These are phyloP conservation scores for Diachrysia chrysitis DNA, from an alignment of 2,888 invertebrate species.

Conservation along the genomic window DNA sequence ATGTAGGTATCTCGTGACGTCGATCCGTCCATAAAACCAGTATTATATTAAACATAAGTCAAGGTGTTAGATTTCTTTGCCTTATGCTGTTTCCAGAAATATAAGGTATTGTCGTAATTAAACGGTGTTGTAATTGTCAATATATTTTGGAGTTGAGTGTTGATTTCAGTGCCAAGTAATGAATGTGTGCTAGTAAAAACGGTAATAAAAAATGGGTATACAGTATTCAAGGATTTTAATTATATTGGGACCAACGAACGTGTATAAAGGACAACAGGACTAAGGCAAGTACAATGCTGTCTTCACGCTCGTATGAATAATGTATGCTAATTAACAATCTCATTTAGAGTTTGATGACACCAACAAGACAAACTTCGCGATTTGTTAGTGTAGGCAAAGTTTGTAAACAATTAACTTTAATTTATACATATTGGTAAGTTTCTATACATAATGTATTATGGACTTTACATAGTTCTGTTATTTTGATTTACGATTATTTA, in stretches of 20 bases:
- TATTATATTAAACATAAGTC: not conserved
- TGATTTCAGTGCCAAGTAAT: slow-evolving; percentile 26
- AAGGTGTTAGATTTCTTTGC: slow-evolving; percentile 9
- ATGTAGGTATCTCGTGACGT: slow-evolving; percentile 3
- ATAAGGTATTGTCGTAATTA: slow-evolving; percentile 11
- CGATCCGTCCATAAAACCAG: not conserved
- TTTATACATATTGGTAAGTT: not conserved
- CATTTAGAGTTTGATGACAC: slow-evolving; percentile 5
- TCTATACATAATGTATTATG: not conserved
- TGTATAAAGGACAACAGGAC: slow-evolving; percentile 27
- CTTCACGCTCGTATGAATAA: not conserved
- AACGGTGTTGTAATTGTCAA: slow-evolving; percentile 24
- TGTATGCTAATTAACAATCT: slow-evolving; percentile 6
- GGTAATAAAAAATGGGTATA: slow-evolving; percentile 23
- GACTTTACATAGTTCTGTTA: not conserved
- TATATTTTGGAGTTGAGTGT: slow-evolving; percentile 20
- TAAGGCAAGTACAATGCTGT: slow-evolving; percentile 7
- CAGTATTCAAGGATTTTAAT: slow-evolving; percentile 42
- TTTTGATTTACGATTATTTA: slow-evolving; percentile 3
- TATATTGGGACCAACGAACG: slow-evolving; percentile 36
- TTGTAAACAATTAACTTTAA: not conserved
- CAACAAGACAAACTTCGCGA: not conserved
- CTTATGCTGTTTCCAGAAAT: not conserved
- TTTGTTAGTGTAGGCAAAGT: not conserved
- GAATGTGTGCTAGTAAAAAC: slow-evolving; percentile 34